A percentile compares a stretch with the other conserved stretches of the same genome.
Conservation (phyloP, 2,113 vertebrate species). For the Leptodactylus fuscus region DNA sequence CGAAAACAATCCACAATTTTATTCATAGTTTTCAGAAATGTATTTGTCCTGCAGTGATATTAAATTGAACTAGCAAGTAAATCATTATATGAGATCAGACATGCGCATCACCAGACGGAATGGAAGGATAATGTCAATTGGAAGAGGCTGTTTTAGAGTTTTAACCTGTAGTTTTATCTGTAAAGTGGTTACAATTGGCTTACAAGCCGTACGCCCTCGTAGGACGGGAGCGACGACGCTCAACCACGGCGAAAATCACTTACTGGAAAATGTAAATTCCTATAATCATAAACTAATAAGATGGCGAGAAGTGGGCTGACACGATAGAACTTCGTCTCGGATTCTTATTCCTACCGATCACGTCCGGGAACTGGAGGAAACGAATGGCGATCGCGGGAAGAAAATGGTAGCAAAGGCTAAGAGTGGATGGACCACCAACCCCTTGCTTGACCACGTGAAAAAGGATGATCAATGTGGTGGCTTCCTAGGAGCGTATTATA, state of each 20-base stretch:
- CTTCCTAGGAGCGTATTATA: no score
- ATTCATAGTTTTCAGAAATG: slow-evolving; percentile 44
- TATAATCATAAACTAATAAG: not conserved
- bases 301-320: no score
- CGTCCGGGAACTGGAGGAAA: no score
- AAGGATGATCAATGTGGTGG: no score
- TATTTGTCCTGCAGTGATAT: slow-evolving; percentile 45
- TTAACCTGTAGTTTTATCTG: not conserved
- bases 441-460: no score
- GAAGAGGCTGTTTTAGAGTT: slow-evolving; percentile 7
- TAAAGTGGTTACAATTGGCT: slow-evolving; percentile 10
- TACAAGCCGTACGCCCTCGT: not conserved
- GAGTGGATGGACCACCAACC: no score
- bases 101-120: slow-evolving; percentile 22
- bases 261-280: not conserved
- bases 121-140: not conserved
- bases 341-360: no score
- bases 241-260: not conserved
- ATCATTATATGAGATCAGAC: slow-evolving; percentile 31
- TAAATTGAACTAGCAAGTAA: slow-evolving; percentile 42
- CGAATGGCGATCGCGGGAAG: no score
- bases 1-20: slow-evolving; percentile 30
- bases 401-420: no score
- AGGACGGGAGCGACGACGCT: not conserved
- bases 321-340: no score